Evolutionary conservation across 2,113 vertebrate genomes (phyloP).

Genomic region (Coregonus clupeaformis): DNA sequence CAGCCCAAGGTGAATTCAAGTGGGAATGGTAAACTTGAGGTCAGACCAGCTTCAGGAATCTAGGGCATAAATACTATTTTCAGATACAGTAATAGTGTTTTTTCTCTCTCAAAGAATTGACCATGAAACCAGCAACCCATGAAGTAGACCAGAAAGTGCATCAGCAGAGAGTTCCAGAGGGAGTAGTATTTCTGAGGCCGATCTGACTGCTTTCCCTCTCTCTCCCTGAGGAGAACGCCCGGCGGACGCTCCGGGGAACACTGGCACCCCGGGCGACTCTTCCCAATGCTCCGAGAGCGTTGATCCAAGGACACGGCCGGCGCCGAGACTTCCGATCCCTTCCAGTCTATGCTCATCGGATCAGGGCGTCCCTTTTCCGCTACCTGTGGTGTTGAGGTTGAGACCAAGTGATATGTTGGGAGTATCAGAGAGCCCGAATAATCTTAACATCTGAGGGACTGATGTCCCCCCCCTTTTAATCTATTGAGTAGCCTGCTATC

Average conservation of each 20-base stretch:
- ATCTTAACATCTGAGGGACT: not conserved
- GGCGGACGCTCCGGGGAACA: constrained; percentile 3
- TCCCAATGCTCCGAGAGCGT: constrained; percentile 1
- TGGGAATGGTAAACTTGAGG: constrained; percentile 37
- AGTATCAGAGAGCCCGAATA: not conserved
- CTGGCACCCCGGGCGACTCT: not conserved
- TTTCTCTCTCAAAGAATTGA: constrained; percentile 40
- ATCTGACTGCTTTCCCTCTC: not conserved
- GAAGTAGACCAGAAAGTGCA: constrained; percentile 32
- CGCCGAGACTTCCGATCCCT: not conserved
- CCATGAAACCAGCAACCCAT: constrained; percentile 29
- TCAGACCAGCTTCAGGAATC: constrained; percentile 42
- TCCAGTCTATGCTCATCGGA: constrained; percentile 24
- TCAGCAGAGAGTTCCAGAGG: constrained; percentile 16
- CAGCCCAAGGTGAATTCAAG: constrained; percentile 31
- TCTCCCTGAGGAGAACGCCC: not conserved
- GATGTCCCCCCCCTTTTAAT: not conserved
- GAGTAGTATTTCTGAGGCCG: constrained; percentile 21
- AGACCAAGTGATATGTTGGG: constrained; percentile 17
- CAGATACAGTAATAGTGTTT: constrained; percentile 37
- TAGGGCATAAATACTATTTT: constrained; percentile 36
- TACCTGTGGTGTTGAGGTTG: not conserved
- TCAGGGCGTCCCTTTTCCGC: constrained; percentile 14
- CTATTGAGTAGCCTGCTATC: not conserved
- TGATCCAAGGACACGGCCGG: constrained; percentile 27